Conservation (phyloP, 2,888 invertebrate genomes). For the Hydrotaea cyrtoneurina region DNA sequence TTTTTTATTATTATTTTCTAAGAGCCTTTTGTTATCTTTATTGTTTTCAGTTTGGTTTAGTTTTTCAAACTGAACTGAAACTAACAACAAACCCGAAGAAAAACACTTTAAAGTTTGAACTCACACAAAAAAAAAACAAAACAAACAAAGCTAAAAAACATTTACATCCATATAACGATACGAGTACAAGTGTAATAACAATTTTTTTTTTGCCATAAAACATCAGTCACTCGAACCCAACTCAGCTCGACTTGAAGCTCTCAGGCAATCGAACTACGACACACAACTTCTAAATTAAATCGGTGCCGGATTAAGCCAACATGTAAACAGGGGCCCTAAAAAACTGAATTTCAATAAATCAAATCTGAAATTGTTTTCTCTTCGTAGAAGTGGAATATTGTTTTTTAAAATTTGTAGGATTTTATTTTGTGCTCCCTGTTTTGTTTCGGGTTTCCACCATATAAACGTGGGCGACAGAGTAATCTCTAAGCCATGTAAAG, state of each 20-base stretch:
- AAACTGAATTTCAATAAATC: too few relatives aligned
- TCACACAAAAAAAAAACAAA: background rate
- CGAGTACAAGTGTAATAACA: slow-evolving; percentile 19
- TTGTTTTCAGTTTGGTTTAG: background rate
- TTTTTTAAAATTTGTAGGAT: too few relatives aligned
- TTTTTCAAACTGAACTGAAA: background rate
- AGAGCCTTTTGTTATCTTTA: background rate
- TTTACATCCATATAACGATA: background rate
- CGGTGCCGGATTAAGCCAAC: too few relatives aligned
- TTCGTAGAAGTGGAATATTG: background rate
- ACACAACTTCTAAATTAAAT: too few relatives aligned
- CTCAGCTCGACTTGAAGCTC: background rate
- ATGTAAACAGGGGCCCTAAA: too few relatives aligned
- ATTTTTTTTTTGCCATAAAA: slow-evolving; percentile 39
- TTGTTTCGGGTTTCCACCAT: too few relatives aligned
- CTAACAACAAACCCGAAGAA: background rate
- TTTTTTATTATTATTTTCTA: background rate
- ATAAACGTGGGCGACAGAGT: too few relatives aligned
- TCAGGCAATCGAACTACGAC: background rate
- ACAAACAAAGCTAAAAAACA: background rate
- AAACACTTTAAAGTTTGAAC: slow-evolving; percentile 1
- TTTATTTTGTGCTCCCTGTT: too few relatives aligned
- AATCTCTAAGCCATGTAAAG: too few relatives aligned
- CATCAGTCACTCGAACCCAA: slow-evolving; percentile 20
- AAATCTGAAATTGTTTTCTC: too few relatives aligned